Evolutionary conservation across 2,888 invertebrate genomes (phyloP), one percentile per base, ranked within the genome.

Genomic region (Drosophila tanythrix): DNA sequence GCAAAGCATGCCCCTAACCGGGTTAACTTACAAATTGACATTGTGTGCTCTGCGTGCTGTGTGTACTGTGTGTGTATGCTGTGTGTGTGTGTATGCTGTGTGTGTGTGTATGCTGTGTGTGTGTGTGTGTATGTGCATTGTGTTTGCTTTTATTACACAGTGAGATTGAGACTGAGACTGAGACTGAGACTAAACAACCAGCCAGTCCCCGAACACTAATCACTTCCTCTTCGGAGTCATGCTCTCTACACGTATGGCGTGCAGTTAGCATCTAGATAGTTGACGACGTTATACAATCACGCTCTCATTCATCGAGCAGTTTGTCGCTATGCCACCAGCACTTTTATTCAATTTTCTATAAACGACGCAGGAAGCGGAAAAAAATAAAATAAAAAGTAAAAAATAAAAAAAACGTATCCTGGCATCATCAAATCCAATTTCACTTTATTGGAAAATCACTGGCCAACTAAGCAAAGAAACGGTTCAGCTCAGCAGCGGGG

Each of bases 371-470:
- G 66, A 70, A 70, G 70, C 68, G 56, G 51, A 77, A 48, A 51
- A 70, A 76, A 71, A 62, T 21, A 31, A 33, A 31, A 52, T 8
- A 31, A 40, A 35, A 58, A 52, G 52, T 27, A 51, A 53, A 57
- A 21, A 13, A 25, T 15, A 25, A 46, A 58, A 67, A 78, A 73
- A 65, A 86, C 84, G 78, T 74, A 88, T 82, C 85, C 85, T 76
- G 82, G 71, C 89, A 85, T 87, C 88, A 89, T 86, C 75, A 82
- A 90, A 90, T 90, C 87, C 90, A 88, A 90, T 88, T 88, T 86
- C 74, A 82, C 53, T 88, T 89, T 90, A 89, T 87, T 87, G 90
- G 83, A 86, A 88, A 87, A 90, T 85, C 88, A 83, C 83, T 83
- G 86, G 76, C 69, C 86, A 88, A 69, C 89, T 88, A 82, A 76